Conservation (phyloP, 1,140 invertebrate genomes). For the Brachionus paranguensis region DNA sequence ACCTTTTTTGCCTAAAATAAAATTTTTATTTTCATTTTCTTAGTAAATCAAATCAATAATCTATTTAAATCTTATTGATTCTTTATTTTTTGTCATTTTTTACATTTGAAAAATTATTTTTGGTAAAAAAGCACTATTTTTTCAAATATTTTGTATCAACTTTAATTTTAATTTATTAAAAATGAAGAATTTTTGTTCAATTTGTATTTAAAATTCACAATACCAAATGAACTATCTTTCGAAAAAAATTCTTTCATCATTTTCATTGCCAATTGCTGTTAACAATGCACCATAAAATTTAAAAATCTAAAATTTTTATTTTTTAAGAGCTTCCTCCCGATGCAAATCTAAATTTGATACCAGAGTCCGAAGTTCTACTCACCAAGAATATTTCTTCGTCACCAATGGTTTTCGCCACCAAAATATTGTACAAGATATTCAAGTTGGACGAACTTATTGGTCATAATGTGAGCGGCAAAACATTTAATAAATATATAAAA, state of each 20-base stretch:
- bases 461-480: slow-evolving; percentile 37
- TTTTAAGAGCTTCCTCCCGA: slow-evolving; percentile 23
- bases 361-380: not conserved
- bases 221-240: not conserved
- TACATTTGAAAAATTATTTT: too few relatives aligned
- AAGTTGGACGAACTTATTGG: slow-evolving; percentile 25
- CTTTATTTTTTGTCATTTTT: too few relatives aligned
- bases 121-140: too few relatives aligned
- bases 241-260: not conserved
- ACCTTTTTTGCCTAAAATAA: too few relatives aligned
- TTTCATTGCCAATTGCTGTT: not conserved
- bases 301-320: not conserved
- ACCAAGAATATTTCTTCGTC: slow-evolving; percentile 36
- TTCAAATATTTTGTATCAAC: too few relatives aligned
- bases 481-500: slow-evolving; percentile 39
- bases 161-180: too few relatives aligned
- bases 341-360: slow-evolving; percentile 28
- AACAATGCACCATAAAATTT: too few relatives aligned
- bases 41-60: too few relatives aligned
- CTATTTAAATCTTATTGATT: too few relatives aligned
- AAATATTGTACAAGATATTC: slow-evolving; percentile 40
- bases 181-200: too few relatives aligned
- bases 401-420: slow-evolving; percentile 38
- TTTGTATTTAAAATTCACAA: too few relatives aligned
- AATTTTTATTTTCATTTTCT: too few relatives aligned